phyloP scores from a whole-genome alignment of 2,888 invertebrate genomes.

The Apocheima hispidaria region DNA sequence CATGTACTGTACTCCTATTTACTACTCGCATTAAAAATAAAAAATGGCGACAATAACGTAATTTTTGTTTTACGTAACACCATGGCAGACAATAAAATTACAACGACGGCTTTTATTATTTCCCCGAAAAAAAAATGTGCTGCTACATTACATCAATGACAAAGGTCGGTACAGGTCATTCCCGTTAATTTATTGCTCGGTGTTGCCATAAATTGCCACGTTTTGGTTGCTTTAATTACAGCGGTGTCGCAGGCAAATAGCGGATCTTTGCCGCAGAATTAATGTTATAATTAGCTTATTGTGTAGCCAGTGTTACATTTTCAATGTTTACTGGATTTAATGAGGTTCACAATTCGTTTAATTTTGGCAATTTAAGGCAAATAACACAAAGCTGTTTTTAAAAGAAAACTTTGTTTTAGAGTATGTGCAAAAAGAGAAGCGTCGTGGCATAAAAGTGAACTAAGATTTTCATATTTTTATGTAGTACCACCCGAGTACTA shows the following conservation, averaged over 20 bases:
- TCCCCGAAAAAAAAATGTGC: conserved; percentile 30
- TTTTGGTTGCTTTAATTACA: conserved; percentile 68
- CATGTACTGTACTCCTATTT: too few relatives aligned
- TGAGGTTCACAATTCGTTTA: conserved; percentile 26
- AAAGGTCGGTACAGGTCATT: conserved; percentile 50
- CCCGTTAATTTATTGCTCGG: conserved; percentile 60
- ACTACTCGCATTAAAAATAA: too few relatives aligned
- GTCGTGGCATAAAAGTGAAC: too few relatives aligned
- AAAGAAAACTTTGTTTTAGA: too few relatives aligned
- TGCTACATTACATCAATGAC: conserved; percentile 51
- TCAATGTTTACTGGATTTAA: conserved; percentile 35
- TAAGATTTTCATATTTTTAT: too few relatives aligned
- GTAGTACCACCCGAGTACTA: too few relatives aligned
- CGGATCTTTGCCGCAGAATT: conserved; percentile 56
- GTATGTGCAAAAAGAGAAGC: too few relatives aligned
- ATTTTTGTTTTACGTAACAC: background rate
- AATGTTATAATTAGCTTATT: conserved; percentile 56
- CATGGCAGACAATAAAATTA: conserved; percentile 11
- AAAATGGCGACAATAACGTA: background rate
- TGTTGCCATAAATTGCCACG: conserved; percentile 67
- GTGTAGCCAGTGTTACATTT: conserved; percentile 27
- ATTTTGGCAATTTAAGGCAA: background rate
- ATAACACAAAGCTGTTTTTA: too few relatives aligned
- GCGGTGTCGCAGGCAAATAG: conserved; percentile 56
- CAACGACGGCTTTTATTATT: conserved; percentile 18